These are phyloP conservation scores for Aviceda subcristata DNA, from an alignment of 2,113 vertebrate genomes.

Conservation along the genomic window DNA sequence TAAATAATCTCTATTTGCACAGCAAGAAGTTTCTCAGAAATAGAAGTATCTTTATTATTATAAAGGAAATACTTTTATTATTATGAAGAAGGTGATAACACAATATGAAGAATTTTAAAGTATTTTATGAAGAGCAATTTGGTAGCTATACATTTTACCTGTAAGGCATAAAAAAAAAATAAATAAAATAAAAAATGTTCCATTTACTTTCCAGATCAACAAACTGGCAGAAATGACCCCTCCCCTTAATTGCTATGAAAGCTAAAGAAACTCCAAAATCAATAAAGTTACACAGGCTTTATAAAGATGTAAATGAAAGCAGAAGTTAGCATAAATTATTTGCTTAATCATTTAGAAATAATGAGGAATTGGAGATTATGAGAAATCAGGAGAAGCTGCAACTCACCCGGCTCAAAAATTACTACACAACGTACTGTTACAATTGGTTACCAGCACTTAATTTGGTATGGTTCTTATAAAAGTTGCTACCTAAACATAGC, in stretches of 20 bases:
- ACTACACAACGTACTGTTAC: accelerated
- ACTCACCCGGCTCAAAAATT: background rate
- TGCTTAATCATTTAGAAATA: constrained; percentile 28
- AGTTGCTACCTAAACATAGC: background rate
- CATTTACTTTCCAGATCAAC: background rate
- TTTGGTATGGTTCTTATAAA: background rate
- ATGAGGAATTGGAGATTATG: background rate
- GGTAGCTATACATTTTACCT: background rate
- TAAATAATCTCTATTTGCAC: background rate
- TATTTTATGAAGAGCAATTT: background rate
- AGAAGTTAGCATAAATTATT: background rate
- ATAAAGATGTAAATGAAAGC: background rate
- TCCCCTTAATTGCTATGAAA: background rate
- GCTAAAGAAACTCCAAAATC: background rate
- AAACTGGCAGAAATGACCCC: background rate
- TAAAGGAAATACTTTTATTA: background rate
- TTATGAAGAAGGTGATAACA: background rate
- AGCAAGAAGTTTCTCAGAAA: background rate
- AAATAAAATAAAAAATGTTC: background rate
- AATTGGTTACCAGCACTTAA: background rate
- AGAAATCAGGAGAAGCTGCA: background rate
- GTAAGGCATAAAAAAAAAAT: background rate
- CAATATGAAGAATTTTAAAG: background rate
- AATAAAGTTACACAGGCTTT: background rate
- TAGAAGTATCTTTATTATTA: background rate